phyloP scores from a whole-genome alignment of 2,888 invertebrate species.

The Acholoe squamosa region DNA sequence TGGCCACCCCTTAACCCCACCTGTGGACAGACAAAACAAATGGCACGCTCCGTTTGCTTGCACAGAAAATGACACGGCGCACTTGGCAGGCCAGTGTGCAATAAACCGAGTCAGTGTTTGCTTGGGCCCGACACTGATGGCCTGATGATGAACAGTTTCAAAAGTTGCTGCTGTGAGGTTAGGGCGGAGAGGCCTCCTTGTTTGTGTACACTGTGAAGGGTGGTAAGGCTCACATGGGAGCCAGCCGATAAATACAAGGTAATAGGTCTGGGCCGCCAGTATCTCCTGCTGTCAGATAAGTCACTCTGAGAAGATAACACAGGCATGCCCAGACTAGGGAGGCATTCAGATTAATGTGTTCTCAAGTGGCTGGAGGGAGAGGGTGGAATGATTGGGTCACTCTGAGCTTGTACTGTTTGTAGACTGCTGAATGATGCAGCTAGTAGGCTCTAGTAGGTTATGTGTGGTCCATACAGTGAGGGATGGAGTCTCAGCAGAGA shows the following conservation, averaged over 20 bases:
- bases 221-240: neutral
- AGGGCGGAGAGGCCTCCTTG: neutral
- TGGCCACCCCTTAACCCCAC: slow-evolving; percentile 27
- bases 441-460: too few relatives aligned
- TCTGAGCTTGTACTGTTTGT: neutral
- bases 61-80: slow-evolving; percentile 8
- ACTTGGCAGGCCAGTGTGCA: neutral
- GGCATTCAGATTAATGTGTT: slow-evolving; percentile 28
- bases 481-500: too few relatives aligned
- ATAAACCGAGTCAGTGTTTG: neutral
- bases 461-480: neutral
- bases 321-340: neutral
- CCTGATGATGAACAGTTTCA: slow-evolving; percentile 15
- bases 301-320: neutral
- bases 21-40: slow-evolving; percentile 13
- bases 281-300: slow-evolving; percentile 24
- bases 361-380: neutral
- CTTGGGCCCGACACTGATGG: slow-evolving; percentile 15
- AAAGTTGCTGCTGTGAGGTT: neutral
- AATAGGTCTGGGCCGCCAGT: neutral
- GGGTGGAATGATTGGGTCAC: slow-evolving; percentile 30
- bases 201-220: neutral
- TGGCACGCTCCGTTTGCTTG: slow-evolving; percentile 34
- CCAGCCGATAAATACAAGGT: neutral
- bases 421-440: neutral